Evolutionary conservation across 2,888 invertebrate genomes (phyloP), one percentile per base, ranked within the genome.

Genomic region (Drosophila borealis): DNA sequence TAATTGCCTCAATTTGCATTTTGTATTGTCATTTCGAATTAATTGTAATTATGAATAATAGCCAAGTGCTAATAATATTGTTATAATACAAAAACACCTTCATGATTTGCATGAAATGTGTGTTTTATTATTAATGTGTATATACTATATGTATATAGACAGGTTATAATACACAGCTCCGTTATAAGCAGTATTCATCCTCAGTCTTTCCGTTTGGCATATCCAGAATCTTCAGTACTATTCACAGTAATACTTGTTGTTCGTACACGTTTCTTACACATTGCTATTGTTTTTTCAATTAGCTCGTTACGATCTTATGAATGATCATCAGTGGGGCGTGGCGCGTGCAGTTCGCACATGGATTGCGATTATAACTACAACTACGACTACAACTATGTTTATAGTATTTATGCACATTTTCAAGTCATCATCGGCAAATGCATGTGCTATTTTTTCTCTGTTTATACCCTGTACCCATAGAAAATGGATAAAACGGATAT

Each of bases 341-440:
- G 19, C 49, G 41, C n/a, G 33, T 41, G 46, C 45, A 42, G 42
- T 62, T 59, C 57, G 36, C 56, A 69, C 33, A 19, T 46, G 34
- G 10, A 34, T 9, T 46, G n/a, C 21, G 6, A 34, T 10, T 13
- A 42, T n/a, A 25, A 45, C 17, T 21, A 6, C 11, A 5, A 13
- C 36, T 70, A 13, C 13, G 17, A 33, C 19, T 48, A n/a, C 19
- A 6, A 29, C 21, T 13, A 37, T 36, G n/a, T 11, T 25, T 34
- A 21, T 19, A 14, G 17, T 13, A 41, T 46, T 49, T 57, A 21
- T 37, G 25, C 10, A 62, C 25, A 59, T 48, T 75, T 56, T 46
- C 73, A 55, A 77, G 70, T 76, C 77, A 76, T 73, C 14, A 76
- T 73, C 13, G 63, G 8, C 49, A 67, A 45, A 36, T 64, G 53